Conservation (phyloP, 2,113 vertebrate species). For the Sturnus vulgaris region DNA sequence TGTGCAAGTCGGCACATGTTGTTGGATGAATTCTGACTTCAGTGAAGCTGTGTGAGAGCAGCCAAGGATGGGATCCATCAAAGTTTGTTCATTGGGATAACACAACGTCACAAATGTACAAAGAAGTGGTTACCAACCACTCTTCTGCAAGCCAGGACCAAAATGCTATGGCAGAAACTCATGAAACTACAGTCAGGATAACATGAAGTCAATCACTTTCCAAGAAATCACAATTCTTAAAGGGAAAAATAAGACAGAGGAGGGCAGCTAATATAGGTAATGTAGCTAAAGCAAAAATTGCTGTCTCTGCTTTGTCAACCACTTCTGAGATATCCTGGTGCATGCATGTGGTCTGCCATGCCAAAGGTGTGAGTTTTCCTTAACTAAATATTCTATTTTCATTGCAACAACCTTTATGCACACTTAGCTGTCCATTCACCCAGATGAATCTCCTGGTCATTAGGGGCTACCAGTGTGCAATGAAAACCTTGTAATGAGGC, state of each 20-base stretch:
- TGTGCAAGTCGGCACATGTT: background rate
- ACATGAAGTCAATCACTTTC: background rate
- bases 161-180: background rate
- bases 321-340: background rate
- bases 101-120: rapidly evolving
- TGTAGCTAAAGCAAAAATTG: background rate
- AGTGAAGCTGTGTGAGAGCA: background rate
- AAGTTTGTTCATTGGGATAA: background rate
- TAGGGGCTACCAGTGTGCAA: background rate
- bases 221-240: background rate
- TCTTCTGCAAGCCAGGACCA: background rate
- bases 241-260: background rate
- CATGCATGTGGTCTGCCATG: rapidly evolving
- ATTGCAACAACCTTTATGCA: background rate
- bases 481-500: background rate
- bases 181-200: background rate
- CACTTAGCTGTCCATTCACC: background rate
- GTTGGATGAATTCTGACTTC: background rate
- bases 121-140: background rate
- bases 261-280: background rate
- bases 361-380: background rate
- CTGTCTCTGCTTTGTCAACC: background rate
- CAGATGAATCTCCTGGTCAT: background rate
- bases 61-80: background rate
- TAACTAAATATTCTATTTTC: background rate